Evolutionary conservation across 2,113 vertebrate species (phyloP).

Genomic region (Orcinus orca): DNA sequence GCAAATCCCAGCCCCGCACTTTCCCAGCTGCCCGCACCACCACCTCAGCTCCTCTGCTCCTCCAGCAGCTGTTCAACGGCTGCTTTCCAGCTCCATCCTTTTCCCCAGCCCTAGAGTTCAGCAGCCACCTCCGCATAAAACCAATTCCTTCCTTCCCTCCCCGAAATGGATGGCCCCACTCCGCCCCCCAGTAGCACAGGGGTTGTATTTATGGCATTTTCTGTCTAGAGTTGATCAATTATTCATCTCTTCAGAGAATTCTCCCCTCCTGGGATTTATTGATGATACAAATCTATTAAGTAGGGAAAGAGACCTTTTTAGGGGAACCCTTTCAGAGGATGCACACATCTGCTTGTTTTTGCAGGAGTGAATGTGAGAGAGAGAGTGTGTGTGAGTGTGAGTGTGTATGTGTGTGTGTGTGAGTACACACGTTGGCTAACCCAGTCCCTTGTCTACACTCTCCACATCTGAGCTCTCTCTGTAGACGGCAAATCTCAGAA

Average conservation of each 20-base stretch:
- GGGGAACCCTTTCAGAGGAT: background rate
- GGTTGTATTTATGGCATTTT: background rate
- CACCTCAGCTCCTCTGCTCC: background rate
- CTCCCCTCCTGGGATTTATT: conserved; percentile 16
- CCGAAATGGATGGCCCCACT: background rate
- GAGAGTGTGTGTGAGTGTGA: no score
- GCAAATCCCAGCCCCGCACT: background rate
- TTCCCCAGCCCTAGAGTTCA: background rate
- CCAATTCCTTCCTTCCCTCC: background rate
- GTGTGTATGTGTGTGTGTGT: no score
- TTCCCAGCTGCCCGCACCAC: background rate
- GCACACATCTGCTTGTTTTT: background rate
- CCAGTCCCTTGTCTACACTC: background rate
- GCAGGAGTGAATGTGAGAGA: background rate
- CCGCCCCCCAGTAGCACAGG: background rate
- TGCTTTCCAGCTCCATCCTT: background rate
- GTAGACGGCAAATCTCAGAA: background rate
- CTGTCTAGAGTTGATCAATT: background rate
- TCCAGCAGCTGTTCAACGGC: background rate
- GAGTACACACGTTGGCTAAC: background rate
- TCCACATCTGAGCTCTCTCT: background rate
- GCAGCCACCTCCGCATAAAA: background rate
- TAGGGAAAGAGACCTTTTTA: background rate
- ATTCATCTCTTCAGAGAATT: conserved; percentile 53
- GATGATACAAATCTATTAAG: background rate